Conservation (phyloP, 1,140 invertebrate species). For the Thalassaphorura encarpata region DNA sequence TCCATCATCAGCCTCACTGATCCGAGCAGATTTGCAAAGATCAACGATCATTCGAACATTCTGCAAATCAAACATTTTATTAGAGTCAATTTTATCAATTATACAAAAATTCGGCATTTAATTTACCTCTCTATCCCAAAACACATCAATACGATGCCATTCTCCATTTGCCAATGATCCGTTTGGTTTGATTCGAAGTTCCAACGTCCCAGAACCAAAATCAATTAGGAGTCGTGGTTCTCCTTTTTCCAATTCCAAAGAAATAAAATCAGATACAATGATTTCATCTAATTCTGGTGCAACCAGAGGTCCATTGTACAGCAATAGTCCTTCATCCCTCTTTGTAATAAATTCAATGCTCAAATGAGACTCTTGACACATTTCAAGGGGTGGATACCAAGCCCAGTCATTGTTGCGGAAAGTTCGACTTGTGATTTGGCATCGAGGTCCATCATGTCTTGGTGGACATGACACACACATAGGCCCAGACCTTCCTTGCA, state of each 20-base stretch:
- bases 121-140: conserved; percentile 77
- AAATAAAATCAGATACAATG: conserved; percentile 83
- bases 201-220: conserved; percentile 87
- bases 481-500: conserved; percentile 73
- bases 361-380: conserved; percentile 90
- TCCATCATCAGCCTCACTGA: conserved; percentile 77
- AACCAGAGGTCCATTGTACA: conserved; percentile 94
- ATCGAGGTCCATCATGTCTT: conserved; percentile 86
- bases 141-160: conserved; percentile 92
- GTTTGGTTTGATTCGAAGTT: conserved; percentile 76
- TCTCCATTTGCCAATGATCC: conserved; percentile 81
- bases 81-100: too few relatives aligned
- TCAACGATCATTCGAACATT: conserved; percentile 84
- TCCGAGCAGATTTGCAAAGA: conserved; percentile 73
- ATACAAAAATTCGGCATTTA: background rate
- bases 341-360: conserved; percentile 90
- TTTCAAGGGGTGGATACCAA: conserved; percentile 88
- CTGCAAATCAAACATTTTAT: conserved; percentile 38
- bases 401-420: conserved; percentile 89
- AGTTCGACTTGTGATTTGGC: conserved; percentile 87
- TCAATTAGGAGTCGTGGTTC: conserved; percentile 82
- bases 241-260: conserved; percentile 80
- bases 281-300: conserved; percentile 78
- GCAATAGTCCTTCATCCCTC: conserved; percentile 74
- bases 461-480: conserved; percentile 63